Evolutionary conservation across 1,140 invertebrate genomes (phyloP).

Genomic region (Lutraria rhynchaena): DNA sequence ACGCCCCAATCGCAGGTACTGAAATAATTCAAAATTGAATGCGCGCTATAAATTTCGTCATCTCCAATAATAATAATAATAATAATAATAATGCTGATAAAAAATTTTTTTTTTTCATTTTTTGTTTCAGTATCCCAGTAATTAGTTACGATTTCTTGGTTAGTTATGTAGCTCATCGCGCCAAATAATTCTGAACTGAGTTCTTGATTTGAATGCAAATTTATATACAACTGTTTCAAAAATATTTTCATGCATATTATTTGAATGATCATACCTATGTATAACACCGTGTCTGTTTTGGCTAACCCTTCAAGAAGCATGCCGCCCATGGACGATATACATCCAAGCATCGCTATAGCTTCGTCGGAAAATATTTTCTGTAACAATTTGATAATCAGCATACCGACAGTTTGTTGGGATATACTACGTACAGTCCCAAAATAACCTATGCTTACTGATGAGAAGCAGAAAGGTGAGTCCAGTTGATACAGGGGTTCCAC

Average conservation of each 20-base stretch:
- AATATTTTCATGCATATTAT: no score
- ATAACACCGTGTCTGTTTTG: slow-evolving; percentile 21
- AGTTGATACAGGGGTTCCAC: slow-evolving; percentile 48
- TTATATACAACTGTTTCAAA: no score
- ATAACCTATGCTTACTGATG: slow-evolving; percentile 32
- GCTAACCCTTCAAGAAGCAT: slow-evolving; percentile 34
- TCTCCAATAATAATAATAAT: no score
- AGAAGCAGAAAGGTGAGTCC: slow-evolving; percentile 40
- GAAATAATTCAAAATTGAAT: background rate
- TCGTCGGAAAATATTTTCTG: slow-evolving; percentile 49
- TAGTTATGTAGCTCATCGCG: no score
- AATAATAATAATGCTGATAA: no score
- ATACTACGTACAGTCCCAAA: slow-evolving; percentile 8
- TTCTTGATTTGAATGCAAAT: no score
- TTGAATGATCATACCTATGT: no score
- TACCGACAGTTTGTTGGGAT: slow-evolving; percentile 35
- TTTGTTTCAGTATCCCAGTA: background rate
- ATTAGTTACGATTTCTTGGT: no score
- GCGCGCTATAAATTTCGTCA: no score
- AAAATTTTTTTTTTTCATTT: background rate
- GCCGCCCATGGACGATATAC: slow-evolving; percentile 1
- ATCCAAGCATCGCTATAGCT: slow-evolving; percentile 33
- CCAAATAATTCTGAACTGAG: no score
- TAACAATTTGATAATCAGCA: slow-evolving; percentile 40
- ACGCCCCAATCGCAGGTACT: slow-evolving; percentile 35